phyloP scores from a whole-genome alignment of 1,140 invertebrate species.

The Cephus cinctus region DNA sequence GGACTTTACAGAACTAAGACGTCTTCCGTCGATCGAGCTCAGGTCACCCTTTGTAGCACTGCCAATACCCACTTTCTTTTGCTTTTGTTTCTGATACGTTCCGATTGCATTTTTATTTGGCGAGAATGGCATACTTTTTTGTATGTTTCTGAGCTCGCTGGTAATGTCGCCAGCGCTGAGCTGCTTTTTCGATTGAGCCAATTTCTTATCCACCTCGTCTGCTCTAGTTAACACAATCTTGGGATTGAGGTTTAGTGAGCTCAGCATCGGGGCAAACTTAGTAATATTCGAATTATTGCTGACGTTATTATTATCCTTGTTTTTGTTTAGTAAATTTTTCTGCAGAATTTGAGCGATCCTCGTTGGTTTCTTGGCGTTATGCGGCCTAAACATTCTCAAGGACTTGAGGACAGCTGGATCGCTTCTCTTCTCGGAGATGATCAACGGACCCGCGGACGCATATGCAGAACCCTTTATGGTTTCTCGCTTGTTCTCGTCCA shows the following conservation, averaged over 20 bases:
- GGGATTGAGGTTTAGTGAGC: slow-evolving; percentile 56
- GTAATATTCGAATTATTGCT: slow-evolving; percentile 20
- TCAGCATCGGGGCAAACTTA: slow-evolving; percentile 55
- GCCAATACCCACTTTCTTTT: slow-evolving; percentile 9
- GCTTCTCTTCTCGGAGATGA: slow-evolving; percentile 51
- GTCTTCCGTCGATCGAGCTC: background rate
- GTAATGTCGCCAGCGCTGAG: slow-evolving; percentile 41
- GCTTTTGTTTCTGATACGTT: slow-evolving; percentile 40
- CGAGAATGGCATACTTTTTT: slow-evolving; percentile 42
- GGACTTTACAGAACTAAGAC: slow-evolving; percentile 23
- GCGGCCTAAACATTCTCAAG: slow-evolving; percentile 58
- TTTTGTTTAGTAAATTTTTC: slow-evolving; percentile 38
- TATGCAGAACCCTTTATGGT: slow-evolving; percentile 51
- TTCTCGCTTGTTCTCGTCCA: slow-evolving; percentile 50
- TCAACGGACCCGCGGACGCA: slow-evolving; percentile 41
- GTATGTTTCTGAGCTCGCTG: slow-evolving; percentile 43
- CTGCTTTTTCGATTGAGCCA: slow-evolving; percentile 36
- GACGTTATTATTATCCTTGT: slow-evolving; percentile 33
- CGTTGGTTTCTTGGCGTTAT: slow-evolving; percentile 43
- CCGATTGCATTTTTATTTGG: slow-evolving; percentile 31
- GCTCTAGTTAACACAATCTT: slow-evolving; percentile 54
- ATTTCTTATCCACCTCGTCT: slow-evolving; percentile 44
- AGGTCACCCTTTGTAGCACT: slow-evolving; percentile 15
- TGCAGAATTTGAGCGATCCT: slow-evolving; percentile 29
- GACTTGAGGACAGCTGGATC: slow-evolving; percentile 60